Conservation (phyloP, 2,888 invertebrate genomes). For the Hermaeophaga mercurialis region DNA sequence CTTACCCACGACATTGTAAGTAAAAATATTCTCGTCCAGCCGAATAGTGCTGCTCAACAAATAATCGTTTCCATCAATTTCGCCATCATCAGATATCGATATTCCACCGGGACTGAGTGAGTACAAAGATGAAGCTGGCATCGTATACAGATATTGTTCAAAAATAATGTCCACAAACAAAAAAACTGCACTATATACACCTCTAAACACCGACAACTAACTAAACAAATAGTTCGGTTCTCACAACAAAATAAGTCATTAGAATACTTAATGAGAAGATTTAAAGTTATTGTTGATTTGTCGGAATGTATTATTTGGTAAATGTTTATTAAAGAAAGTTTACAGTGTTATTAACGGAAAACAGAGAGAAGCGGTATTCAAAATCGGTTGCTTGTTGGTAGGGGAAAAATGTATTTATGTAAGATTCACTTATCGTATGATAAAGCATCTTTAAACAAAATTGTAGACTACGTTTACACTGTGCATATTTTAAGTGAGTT, state of each 20-base stretch:
- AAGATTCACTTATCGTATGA: constrained; percentile 31
- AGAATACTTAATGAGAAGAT: constrained; percentile 2
- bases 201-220: background rate
- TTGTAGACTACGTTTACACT: constrained; percentile 15
- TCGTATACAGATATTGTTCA: constrained; percentile 10
- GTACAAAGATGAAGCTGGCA: constrained; percentile 49
- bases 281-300: background rate
- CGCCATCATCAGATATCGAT: constrained; percentile 55
- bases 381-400: constrained; percentile 12
- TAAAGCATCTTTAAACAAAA: constrained; percentile 22
- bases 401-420: constrained; percentile 27
- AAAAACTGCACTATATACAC: background rate
- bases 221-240: background rate
- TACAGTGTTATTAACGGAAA: background rate
- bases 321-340: constrained; percentile 8
- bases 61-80: constrained; percentile 68
- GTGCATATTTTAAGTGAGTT: no score
- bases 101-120: constrained; percentile 51
- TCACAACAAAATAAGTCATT: background rate
- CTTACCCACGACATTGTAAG: constrained; percentile 68
- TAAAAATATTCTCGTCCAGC: constrained; percentile 66
- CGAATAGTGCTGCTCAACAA: constrained; percentile 67
- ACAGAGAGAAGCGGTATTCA: constrained; percentile 6
- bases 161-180: background rate
- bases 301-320: background rate